Evolutionary conservation across 2,797 vertebrate genomes (phyloP), one percentile per base, ranked within the genome.

Genomic region (Pelobates cultripes): DNA sequence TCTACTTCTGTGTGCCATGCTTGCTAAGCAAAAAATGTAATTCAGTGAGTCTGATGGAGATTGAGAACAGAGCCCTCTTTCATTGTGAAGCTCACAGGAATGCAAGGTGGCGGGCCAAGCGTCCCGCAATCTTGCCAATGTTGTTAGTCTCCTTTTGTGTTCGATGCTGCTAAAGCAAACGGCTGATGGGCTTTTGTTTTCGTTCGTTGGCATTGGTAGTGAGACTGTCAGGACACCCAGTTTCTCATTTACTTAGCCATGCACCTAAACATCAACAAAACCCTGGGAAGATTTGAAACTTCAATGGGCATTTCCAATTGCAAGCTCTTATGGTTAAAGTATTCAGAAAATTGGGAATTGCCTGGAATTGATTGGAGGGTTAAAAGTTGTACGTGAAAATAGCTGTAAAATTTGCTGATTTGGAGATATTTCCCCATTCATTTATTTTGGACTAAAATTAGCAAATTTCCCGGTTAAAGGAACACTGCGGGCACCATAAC

Each of bases 21-120:
- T 83, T 78, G 17, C 71, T 78, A 83, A 83, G 75, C 81, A 83
- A 51, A 83, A 83, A 83, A 72, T 77, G 51, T 82, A 77, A 82
- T 82, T 82, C 53, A 77, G 67, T 82, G 80, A 77, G 69, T 60
- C 53, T n/a, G 61, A 8, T 67, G 43, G 57, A 55, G 68, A 83
- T 83, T 63, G 71, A 13, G 64, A 43, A 43, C 43, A 42, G 76
- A 69, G 75, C 71, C 74, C 12, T 83, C 76, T 78, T 74, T 83
- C 78, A 78, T 79, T 85, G 41, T 51, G 43, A 4, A 42, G 44
- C 5, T 14, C 14, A 7, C 67, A 71, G 76, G 84, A 85, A 85
- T 85, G 79, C 73, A 63, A 71, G 67, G 79, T 79, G 80, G 77
- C 79, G 71, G 75, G 84, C 84, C 84, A 85, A 82, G 53, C 75